Evolutionary conservation across 1,140 invertebrate genomes (phyloP).

Genomic region (Drosophila rufa): DNA sequence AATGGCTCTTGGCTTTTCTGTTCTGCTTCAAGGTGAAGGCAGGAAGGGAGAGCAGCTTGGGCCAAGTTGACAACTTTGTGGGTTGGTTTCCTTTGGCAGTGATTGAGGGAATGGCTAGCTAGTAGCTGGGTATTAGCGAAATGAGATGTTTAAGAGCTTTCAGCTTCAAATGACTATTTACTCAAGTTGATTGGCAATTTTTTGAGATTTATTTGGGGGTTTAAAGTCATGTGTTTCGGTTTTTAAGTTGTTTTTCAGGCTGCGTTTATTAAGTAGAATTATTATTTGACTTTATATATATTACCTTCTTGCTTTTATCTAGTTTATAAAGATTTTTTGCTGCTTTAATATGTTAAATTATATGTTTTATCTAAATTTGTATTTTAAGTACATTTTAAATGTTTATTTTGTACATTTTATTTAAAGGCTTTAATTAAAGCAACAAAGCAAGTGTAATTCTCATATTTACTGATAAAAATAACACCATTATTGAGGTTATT

Average conservation of each 20-base stretch:
- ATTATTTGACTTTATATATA: too few relatives aligned
- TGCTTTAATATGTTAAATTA: too few relatives aligned
- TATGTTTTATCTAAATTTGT: too few relatives aligned
- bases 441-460: too few relatives aligned
- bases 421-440: too few relatives aligned
- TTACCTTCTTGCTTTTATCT: too few relatives aligned
- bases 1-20: slow-evolving; percentile 21
- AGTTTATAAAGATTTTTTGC: too few relatives aligned
- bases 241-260: background rate
- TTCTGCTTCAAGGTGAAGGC: slow-evolving; percentile 33
- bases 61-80: slow-evolving; percentile 34
- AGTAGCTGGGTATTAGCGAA: slow-evolving; percentile 3
- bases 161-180: background rate
- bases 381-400: too few relatives aligned
- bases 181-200: slow-evolving; percentile 1
- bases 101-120: slow-evolving; percentile 26
- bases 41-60: slow-evolving; percentile 13
- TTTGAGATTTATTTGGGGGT: background rate
- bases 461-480: too few relatives aligned
- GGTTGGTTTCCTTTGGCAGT: slow-evolving; percentile 10
- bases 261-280: too few relatives aligned
- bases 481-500: too few relatives aligned
- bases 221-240: background rate
- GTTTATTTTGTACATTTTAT: too few relatives aligned
- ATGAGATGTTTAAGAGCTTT: background rate